Base-by-base conservation (phyloP, 2,888 invertebrate species). In the Philopedon plagiatum region DNA sequence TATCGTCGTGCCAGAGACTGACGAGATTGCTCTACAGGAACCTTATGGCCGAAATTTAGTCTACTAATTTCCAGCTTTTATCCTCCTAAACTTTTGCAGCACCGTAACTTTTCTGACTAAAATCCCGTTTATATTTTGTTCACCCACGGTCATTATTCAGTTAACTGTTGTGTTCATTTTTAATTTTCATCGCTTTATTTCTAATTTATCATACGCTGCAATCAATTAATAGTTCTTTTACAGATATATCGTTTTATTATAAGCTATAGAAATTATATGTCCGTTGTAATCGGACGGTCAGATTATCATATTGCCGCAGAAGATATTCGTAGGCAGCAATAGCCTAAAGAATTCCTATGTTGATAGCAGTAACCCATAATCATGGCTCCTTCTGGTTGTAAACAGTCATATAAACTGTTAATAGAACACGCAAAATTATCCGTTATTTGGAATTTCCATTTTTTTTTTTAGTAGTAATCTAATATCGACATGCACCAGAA, bases 241-340 rank as follows among this genome's bases (percentile, higher is more conserved):
- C 23, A 46, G n/a, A 23, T 46, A 11, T 21, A 46, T 21, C 4
- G 11, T 15, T 46, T 46, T 46, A 46, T 46, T 46, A 46, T n/a
- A 44, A 44, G 11, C 46, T 46, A 23, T 23, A 21, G 19, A 9
- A 8, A 46, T 46, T 23, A 23, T 44, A 44, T 23, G 11, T 21
- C 23, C 9, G 21, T 46, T 18, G 21, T 23, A 18, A 46, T 11
- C 11, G 46, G 18, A 11, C 21, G 23, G 7, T n/a, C 8, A 37
- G 3, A n/a, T 46, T 46, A 21, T 26, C 51, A 51, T 51, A 51
- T 51, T 26, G 51, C 51, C 51, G 26, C 51, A 51, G 13, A 51
- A 26, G 51, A 26, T n/a, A 51, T 26, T 26, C 51, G 51, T 29
- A 51, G 51, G 51, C 51, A 51, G 26, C 8, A 15, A 4, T 8